Evolutionary conservation across 2,888 invertebrate species (phyloP), one percentile per base, ranked within the genome.

Genomic region (Phalangium opilio): DNA sequence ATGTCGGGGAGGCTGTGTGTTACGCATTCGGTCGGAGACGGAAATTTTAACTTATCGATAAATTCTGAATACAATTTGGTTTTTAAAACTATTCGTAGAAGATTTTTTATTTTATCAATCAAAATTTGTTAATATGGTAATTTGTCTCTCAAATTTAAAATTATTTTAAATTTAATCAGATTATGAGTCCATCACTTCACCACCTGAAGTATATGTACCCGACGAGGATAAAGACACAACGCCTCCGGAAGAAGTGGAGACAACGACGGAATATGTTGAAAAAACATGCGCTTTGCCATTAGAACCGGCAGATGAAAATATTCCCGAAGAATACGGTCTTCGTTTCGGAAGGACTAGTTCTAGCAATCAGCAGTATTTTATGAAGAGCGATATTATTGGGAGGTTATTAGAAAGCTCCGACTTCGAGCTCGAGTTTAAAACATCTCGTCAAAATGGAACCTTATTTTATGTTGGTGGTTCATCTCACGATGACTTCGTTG

Each of bases 381-480:
- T 53, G 17, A 49, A 50, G 41, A 45, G 32, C 14, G 27, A 27
- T 7, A 27, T 27, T 27, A 49, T 52, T 39, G 43, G 32, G 11
- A 48, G 43, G 15, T 44, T 56, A 8, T 20, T 48, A 2, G 51
- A 55, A 34, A 51, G 54, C 8, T 52, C 52, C 44, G 48, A 45
- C 5, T 56, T 55, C 36, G 44, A 49, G 10, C 33, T 57, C 1
- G 51, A 55, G 18, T 57, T 57, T 46, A 48, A 48, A 11, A 52
- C 56, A 0, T 33, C 42, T 3, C 4, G 41, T n/a, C 21, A 15
- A 8, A 41, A 35, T 47, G 90, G 91, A 1, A 70, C 90, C 5
- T 73, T 93, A 14, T 83, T 93, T 70, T 93, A 87, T 66, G 63
- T 67, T 18, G 68, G 77, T 1, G 77, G 81, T 47, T 68, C 68